A percentile compares a stretch with the other conserved stretches of the same genome.
Evolutionary conservation across 2,888 invertebrate genomes (phyloP).

Genomic region (Xestia rhomboidea): DNA sequence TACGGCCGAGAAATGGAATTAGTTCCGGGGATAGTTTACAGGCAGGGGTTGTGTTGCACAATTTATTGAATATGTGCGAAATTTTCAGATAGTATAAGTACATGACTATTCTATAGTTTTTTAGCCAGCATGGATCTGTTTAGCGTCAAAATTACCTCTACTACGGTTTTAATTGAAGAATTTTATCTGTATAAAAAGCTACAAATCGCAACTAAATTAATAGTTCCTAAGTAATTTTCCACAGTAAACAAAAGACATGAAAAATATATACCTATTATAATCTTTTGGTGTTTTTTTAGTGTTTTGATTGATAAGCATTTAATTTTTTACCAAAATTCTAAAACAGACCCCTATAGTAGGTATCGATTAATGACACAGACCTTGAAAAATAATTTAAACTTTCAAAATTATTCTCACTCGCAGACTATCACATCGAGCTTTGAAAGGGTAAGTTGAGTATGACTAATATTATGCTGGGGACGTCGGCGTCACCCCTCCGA

Average conservation of each 20-base stretch:
- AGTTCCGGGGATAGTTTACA: neutral
- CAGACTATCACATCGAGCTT: slow-evolving; percentile 5
- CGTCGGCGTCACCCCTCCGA: slow-evolving; percentile 35
- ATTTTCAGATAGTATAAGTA: slow-evolving; percentile 11
- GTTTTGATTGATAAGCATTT: neutral
- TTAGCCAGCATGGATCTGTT: neutral
- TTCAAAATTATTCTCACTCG: slow-evolving; percentile 8
- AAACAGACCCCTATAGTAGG: neutral
- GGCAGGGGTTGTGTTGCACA: slow-evolving; percentile 4
- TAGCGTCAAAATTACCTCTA: slow-evolving; percentile 1
- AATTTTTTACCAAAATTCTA: too few species aligned
- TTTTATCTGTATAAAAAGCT: neutral
- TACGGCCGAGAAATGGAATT: too few species aligned
- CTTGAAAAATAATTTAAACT: slow-evolving; percentile 10
- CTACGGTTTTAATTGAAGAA: neutral
- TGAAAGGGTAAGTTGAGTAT: slow-evolving; percentile 53
- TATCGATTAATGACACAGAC: neutral
- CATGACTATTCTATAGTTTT: too few species aligned
- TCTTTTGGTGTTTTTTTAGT: neutral
- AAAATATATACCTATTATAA: neutral
- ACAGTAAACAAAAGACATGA: neutral
- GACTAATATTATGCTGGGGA: slow-evolving; percentile 58
- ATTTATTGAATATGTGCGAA: neutral
- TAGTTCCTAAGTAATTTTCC: neutral
- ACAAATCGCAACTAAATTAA: neutral